Conservation (phyloP, 1,140 invertebrate genomes). For the Penaeus japonicus region DNA sequence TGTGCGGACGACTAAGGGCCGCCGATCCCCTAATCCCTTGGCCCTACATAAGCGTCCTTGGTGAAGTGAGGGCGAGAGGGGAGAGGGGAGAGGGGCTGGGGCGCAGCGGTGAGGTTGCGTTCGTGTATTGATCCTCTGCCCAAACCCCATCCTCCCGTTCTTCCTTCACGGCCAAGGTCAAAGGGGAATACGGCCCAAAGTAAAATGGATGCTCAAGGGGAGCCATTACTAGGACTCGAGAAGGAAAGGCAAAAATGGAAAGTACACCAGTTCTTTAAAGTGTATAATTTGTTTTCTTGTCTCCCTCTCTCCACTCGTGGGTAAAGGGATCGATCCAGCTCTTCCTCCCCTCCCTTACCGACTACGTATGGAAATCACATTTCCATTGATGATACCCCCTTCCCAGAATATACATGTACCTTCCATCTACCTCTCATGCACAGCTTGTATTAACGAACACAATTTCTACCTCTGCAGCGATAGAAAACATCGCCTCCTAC, state of each 20-base stretch:
- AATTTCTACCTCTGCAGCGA: too few relatives aligned
- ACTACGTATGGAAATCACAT: too few relatives aligned
- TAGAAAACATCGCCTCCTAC: too few relatives aligned
- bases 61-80: not conserved
- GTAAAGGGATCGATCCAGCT: too few relatives aligned
- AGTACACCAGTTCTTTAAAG: too few relatives aligned
- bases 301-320: too few relatives aligned
- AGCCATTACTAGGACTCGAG: not conserved
- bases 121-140: not conserved
- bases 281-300: too few relatives aligned
- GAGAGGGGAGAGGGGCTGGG: not conserved
- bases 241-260: not conserved
- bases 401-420: too few relatives aligned
- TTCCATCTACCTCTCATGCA: too few relatives aligned
- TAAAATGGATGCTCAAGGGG: not conserved
- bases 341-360: too few relatives aligned
- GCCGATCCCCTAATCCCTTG: not conserved
- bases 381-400: too few relatives aligned
- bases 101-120: not conserved
- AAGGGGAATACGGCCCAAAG: not conserved
- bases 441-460: too few relatives aligned
- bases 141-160: not conserved
- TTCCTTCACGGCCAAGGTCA: constrained; percentile 12
- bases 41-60: not conserved
- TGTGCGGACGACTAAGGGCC: not conserved